Evolutionary conservation across 1,140 invertebrate species (phyloP).

Genomic region (Varroa destructor): DNA sequence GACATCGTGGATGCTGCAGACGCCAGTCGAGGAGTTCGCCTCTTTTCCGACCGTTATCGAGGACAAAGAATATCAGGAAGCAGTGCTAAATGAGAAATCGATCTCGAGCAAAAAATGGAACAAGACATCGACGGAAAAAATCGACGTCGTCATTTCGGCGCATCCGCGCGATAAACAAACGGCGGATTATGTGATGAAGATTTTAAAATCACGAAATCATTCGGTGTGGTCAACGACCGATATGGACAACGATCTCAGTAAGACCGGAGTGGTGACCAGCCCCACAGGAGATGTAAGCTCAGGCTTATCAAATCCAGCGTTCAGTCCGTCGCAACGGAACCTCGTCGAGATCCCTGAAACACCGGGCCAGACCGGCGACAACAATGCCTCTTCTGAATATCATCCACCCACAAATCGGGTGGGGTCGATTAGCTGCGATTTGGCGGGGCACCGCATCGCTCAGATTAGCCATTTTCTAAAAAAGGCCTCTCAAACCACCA

Average conservation of each 20-base stretch:
- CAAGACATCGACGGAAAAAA: neutral
- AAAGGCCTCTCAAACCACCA: conserved; percentile 10
- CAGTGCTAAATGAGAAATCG: no score
- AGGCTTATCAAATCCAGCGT: neutral
- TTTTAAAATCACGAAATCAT: neutral
- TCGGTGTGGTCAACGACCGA: conserved; percentile 23
- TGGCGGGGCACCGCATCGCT: conserved; percentile 2
- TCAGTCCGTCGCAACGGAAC: neutral
- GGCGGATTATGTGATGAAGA: neutral
- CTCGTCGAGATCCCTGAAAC: conserved; percentile 4
- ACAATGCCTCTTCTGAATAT: neutral
- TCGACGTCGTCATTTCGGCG: conserved; percentile 35
- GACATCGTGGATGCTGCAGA: conserved; percentile 14
- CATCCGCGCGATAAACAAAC: conserved; percentile 29
- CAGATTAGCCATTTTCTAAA: conserved; percentile 13
- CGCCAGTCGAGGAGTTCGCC: conserved; percentile 23
- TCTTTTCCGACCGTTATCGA: neutral
- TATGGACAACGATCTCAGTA: conserved; percentile 13
- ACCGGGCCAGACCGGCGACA: neutral
- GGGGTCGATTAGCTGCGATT: neutral
- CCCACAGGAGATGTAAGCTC: neutral
- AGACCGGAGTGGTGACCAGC: neutral
- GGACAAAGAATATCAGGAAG: neutral
- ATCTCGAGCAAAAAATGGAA: neutral
- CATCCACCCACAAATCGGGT: neutral